Evolutionary conservation across 1,140 invertebrate species (phyloP), one percentile per base, ranked within the genome.

Genomic region (Zophobas atratus): DNA sequence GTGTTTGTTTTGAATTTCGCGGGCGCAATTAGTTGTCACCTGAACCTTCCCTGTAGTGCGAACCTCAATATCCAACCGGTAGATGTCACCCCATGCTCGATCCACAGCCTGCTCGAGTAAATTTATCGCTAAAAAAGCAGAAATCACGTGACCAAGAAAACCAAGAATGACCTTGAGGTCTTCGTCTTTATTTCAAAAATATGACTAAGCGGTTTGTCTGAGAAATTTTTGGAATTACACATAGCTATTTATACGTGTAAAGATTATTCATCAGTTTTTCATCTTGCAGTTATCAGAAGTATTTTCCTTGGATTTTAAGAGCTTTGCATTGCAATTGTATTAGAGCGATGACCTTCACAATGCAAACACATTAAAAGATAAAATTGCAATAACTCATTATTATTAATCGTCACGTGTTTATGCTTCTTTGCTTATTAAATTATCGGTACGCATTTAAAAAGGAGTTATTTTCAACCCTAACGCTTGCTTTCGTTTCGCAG

Each of bases 401-500:
- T 46, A 8, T 46, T 4, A 46, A 46, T 46, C 43, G 43, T 20
- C 20, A 20, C 20, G 20, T 20, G 20, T 20, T 20, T 20, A 20
- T 20, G 20, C 3, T 33, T 55, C 6, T n/a, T 33, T 33, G 5
- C 4, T 55, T 32, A 72, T 72, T 39, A 20, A 63, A 48, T 70
- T 46, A 36, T n/a, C 49, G 20, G 20, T 20, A 20, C 20, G 20
- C 20, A 20, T 20, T 20, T 20, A 20, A 20, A 20, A 20, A 20
- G 20, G 20, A 20, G 20, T 20, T 20, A 20, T 20, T 20, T 20
- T 20, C 20, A 20, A 20, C 20, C 20, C 20, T 20, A 20, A 20
- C 20, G 20, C 20, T 20, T 20, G 20, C 20, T 71, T 56, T 84
- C 71, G 82, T 87, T 86, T 91, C 90, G 71, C 88, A 93, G 92